phyloP scores from a whole-genome alignment of 2,888 invertebrate genomes.

The Nomada lathburiana region DNA sequence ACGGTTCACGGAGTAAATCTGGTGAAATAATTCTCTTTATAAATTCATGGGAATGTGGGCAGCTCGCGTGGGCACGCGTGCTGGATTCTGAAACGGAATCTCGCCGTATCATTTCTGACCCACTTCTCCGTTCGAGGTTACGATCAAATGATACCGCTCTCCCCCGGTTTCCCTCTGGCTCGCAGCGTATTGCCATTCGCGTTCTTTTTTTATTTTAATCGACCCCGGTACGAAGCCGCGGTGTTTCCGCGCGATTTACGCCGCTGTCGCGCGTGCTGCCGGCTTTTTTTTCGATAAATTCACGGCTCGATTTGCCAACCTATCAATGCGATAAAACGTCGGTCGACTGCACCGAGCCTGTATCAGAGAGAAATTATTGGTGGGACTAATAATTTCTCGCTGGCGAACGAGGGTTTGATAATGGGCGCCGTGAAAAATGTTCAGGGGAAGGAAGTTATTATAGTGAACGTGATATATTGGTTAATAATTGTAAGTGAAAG shows the following conservation, averaged over 20 bases:
- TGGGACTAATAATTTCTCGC: neutral
- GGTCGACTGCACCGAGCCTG: neutral
- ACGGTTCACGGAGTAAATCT: constrained; percentile 35
- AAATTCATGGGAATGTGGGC: constrained; percentile 38
- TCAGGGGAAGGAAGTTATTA: neutral
- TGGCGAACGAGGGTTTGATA: neutral
- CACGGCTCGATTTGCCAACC: constrained; percentile 9
- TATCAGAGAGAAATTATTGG: neutral
- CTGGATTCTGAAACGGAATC: constrained; percentile 44
- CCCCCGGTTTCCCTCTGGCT: neutral
- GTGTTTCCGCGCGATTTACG: constrained; percentile 18
- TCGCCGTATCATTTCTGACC: constrained; percentile 57
- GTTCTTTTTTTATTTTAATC: constrained; percentile 26
- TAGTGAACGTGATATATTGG: neutral
- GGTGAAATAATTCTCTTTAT: constrained; percentile 43
- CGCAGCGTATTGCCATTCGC: neutral
- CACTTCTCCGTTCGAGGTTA: constrained; percentile 30
- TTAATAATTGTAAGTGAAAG: too few relatives aligned
- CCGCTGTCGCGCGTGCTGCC: constrained; percentile 6
- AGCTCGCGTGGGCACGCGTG: constrained; percentile 22
- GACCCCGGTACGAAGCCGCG: neutral
- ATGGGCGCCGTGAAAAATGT: neutral
- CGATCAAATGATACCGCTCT: constrained; percentile 17
- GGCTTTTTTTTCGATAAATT: constrained; percentile 21
- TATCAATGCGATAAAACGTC: constrained; percentile 27